Evolutionary conservation across 2,888 invertebrate genomes (phyloP), one percentile per base, ranked within the genome.

Genomic region (Drosophila kanekoi): DNA sequence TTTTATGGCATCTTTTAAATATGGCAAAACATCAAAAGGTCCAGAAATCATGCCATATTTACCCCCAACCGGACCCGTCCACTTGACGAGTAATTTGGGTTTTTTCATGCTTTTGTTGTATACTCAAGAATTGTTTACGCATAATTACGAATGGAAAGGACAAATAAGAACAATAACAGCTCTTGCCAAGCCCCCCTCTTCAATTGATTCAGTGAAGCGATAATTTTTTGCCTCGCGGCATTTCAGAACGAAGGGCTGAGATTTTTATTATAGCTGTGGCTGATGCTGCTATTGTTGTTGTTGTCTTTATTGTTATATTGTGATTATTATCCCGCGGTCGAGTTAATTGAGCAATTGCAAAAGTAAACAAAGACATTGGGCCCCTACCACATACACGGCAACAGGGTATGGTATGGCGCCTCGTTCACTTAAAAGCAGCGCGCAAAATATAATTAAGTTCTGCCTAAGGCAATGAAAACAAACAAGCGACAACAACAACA

Each of bases 291-390:
- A 32, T 38, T 63, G 54, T 10, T 49, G 57, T 41, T 57, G 54
- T 4, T 47, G 51, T 41, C 54, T 45, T 33, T 62, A 18, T 60
- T 49, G 49, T 60, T 60, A 51, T 69, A 63, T 72, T 73, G 63
- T 73, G 57, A 73, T 78, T 78, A 77, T 70, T 80, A 71, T 76
- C 68, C 76, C 56, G 73, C 68, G 81, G 79, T 81, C 69, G 72
- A 81, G 70, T 81, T 81, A 81, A 81, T 81, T 81, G 81, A 81
- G 81, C 81, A 81, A 81, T 81, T 81, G 81, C 76, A 74, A 81
- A 72, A 79, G 69, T 77, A 71, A 81, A 80, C 78, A 81, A 76
- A 63, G 68, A 71, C 74, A 72, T 69, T 60, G 52, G 56, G 28
- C 23, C 38, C 41, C 43, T 23, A 40, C 49, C 37, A 37, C 33